Percentiles rank a stretch among this genome's conserved stretches.
These are phyloP conservation scores for Unio pictorum DNA, from an alignment of 2,888 invertebrate species.

Conservation along the genomic window DNA sequence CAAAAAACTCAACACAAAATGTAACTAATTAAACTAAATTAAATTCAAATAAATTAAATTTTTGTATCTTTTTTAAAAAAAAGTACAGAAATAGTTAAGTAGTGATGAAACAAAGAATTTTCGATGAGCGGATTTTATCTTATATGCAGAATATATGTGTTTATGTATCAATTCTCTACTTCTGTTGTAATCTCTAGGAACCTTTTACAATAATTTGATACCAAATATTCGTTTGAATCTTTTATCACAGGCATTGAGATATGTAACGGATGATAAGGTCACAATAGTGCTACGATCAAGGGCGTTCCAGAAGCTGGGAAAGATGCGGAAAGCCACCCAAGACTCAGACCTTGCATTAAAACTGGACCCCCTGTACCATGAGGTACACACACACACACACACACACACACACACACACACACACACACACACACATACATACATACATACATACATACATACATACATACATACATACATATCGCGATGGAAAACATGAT, in stretches of 20 bases:
- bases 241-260: constrained; percentile 38
- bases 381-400: constrained; percentile 15
- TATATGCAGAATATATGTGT: no score
- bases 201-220: no score
- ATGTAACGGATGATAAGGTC: constrained; percentile 40
- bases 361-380: constrained; percentile 40
- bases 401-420: not conserved
- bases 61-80: no score
- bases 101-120: no score
- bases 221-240: not conserved
- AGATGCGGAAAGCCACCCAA: constrained; percentile 41
- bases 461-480: not conserved
- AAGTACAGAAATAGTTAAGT: no score
- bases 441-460: not conserved
- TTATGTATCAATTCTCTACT: no score
- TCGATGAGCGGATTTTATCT: no score
- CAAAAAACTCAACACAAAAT: no score
- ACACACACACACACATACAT: not conserved
- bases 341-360: constrained; percentile 44
- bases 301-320: constrained; percentile 41
- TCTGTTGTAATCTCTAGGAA: no score
- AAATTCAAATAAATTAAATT: no score
- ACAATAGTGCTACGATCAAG: constrained; percentile 43
- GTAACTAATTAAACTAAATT: no score
- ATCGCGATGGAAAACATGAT: no score